phyloP scores from a whole-genome alignment of 2,113 vertebrate species.

The Anarrhichthys ocellatus region DNA sequence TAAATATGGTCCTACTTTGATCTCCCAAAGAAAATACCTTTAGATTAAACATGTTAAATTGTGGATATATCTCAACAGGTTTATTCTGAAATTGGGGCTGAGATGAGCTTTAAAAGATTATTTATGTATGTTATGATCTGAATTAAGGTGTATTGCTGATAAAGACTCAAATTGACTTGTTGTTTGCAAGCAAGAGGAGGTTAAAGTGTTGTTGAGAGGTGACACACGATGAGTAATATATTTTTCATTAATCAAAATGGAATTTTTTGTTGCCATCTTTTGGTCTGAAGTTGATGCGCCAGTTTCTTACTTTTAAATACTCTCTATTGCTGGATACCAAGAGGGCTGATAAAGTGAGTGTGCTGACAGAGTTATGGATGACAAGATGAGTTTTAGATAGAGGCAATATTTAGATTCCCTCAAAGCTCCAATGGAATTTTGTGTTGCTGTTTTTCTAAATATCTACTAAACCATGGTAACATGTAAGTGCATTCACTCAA shows the following conservation, averaged over 20 bases:
- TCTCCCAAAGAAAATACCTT: conserved; percentile 24
- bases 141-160: not conserved
- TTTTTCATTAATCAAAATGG: not conserved
- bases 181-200: not conserved
- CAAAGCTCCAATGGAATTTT: not conserved
- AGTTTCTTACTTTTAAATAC: not conserved
- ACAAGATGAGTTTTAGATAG: conserved; percentile 30
- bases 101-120: not conserved
- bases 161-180: not conserved
- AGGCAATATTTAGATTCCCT: not conserved
- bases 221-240: not conserved
- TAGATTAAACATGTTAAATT: conserved; percentile 15
- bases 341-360: conserved; percentile 14
- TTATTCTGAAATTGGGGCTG: not conserved
- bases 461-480: not conserved
- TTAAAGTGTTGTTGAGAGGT: not conserved
- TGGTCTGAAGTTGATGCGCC: not conserved
- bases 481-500: not conserved
- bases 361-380: conserved; percentile 29
- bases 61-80: not conserved
- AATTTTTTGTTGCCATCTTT: not conserved
- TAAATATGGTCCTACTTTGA: conserved; percentile 32
- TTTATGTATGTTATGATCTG: not conserved
- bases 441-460: not conserved
- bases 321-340: not conserved